Conservation (phyloP, 2,113 vertebrate genomes). For the Maccullochella peelii region DNA sequence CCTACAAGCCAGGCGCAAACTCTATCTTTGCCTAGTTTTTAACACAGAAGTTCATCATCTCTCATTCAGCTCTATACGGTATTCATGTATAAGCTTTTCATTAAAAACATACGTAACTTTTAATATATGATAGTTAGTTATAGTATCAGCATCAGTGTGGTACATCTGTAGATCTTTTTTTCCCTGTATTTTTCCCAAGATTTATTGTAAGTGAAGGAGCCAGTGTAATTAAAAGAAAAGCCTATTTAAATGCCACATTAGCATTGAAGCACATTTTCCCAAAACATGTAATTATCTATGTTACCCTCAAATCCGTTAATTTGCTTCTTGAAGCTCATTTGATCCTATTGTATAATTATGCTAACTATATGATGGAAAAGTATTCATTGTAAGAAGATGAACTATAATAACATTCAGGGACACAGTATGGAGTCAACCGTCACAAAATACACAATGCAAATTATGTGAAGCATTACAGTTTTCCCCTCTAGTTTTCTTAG, state of each 20-base stretch:
- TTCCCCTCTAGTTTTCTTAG: background rate
- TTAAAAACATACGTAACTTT: background rate
- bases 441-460: background rate
- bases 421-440: background rate
- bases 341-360: slow-evolving; percentile 47
- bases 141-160: background rate
- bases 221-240: slow-evolving; percentile 31
- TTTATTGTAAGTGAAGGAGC: slow-evolving; percentile 10
- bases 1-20: background rate
- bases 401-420: slow-evolving; percentile 2
- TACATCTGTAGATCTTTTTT: background rate
- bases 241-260: slow-evolving; percentile 57
- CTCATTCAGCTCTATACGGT: background rate
- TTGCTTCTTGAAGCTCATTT: slow-evolving; percentile 56
- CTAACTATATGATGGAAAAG: slow-evolving; percentile 33
- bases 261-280: slow-evolving; percentile 47
- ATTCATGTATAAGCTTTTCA: background rate
- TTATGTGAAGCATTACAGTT: background rate
- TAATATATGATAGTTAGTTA: background rate
- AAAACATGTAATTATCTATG: slow-evolving; percentile 58
- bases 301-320: slow-evolving; percentile 53
- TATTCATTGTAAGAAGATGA: slow-evolving; percentile 19
- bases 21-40: background rate
- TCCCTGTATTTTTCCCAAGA: background rate
- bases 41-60: background rate